A percentile compares a stretch with the other conserved stretches of the same genome.
Conservation (phyloP, 2,888 invertebrate species). For the Nemotelus pantherinus region DNA sequence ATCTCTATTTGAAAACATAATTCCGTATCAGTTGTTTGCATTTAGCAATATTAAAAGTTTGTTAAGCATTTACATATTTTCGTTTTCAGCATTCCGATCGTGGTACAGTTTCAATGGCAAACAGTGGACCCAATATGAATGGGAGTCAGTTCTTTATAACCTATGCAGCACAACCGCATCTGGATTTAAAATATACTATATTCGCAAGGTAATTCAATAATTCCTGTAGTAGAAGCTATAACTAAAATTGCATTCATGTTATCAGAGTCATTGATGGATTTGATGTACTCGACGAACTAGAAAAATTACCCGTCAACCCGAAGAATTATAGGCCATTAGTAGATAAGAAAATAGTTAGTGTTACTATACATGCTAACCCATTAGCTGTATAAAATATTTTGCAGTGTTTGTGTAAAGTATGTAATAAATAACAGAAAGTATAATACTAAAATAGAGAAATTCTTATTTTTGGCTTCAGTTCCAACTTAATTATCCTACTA, state of each 20-base stretch:
- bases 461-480: too few species aligned
- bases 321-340: conserved; percentile 89
- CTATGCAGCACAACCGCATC: conserved; percentile 92
- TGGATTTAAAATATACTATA: conserved; percentile 96
- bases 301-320: conserved; percentile 92
- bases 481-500: too few species aligned
- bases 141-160: conserved; percentile 98
- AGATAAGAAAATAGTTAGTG: conserved; percentile 85
- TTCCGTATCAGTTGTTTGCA: too few species aligned
- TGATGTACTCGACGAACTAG: conserved; percentile 94
- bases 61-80: background rate
- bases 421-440: too few species aligned
- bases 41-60: background rate
- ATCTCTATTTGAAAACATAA: too few species aligned
- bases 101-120: conserved; percentile 97
- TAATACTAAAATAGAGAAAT: too few species aligned
- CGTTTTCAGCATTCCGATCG: conserved; percentile 79
- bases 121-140: conserved; percentile 97
- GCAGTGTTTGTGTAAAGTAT: too few species aligned
- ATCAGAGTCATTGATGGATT: conserved; percentile 95
- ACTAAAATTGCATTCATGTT: background rate
- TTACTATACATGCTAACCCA: conserved; percentile 98
- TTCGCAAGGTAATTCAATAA: conserved; percentile 84
- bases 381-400: conserved; percentile 73
- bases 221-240: background rate